These are phyloP conservation scores for Lampris megalopsis DNA, from an alignment of 2,113 vertebrate species.

Conservation along the genomic window DNA sequence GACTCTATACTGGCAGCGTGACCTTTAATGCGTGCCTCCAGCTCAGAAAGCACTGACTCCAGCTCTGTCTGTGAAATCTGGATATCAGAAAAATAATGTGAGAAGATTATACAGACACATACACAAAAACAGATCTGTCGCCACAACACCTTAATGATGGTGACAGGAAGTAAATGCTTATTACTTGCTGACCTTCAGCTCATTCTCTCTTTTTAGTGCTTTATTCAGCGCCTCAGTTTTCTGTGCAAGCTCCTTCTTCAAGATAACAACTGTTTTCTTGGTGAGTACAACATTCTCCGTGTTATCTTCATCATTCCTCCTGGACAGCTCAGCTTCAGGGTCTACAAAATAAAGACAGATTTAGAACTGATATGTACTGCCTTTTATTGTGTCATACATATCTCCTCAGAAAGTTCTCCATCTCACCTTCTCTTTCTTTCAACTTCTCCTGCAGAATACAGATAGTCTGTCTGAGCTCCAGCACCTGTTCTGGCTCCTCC, in stretches of 20 bases:
- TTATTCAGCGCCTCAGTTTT: slow-evolving; percentile 82
- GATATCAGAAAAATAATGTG: not conserved
- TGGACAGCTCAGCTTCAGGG: slow-evolving; percentile 73
- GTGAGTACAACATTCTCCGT: slow-evolving; percentile 54
- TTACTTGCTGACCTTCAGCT: slow-evolving; percentile 76
- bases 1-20: slow-evolving; percentile 77
- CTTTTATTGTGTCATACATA: slow-evolving; percentile 13
- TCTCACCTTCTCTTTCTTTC: slow-evolving; percentile 78
- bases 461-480: slow-evolving; percentile 83
- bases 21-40: slow-evolving; percentile 71
- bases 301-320: slow-evolving; percentile 67
- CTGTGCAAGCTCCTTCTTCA: slow-evolving; percentile 81
- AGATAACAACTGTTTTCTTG: slow-evolving; percentile 68
- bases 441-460: slow-evolving; percentile 81
- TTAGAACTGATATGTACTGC: not conserved
- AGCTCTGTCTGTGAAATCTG: slow-evolving; percentile 80
- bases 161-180: not conserved
- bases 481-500: slow-evolving; percentile 63
- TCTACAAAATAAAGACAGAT: slow-evolving; percentile 13
- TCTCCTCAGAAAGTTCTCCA: slow-evolving; percentile 8
- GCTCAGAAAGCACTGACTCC: slow-evolving; percentile 71
- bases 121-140: not conserved
- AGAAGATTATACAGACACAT: not conserved
- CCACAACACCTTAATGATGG: not conserved
- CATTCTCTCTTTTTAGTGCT: slow-evolving; percentile 81